Conservation (phyloP, 2,888 invertebrate species). For the Mythimna pallens region DNA sequence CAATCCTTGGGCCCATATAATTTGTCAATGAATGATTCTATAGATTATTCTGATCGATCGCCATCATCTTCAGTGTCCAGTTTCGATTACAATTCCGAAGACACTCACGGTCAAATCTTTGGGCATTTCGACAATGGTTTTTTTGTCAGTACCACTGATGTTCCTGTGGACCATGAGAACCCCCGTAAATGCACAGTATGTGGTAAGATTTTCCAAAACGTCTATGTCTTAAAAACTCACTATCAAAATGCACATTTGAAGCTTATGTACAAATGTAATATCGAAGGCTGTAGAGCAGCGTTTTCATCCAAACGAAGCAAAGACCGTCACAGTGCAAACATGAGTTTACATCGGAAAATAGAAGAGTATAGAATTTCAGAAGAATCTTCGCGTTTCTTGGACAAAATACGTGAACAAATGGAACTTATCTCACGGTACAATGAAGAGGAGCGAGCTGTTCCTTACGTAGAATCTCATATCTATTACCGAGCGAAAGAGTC, state of each 20-base stretch:
- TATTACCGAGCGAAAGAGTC: conserved; percentile 84
- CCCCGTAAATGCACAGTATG: conserved; percentile 97
- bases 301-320: conserved; percentile 98
- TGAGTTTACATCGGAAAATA: conserved; percentile 97
- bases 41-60: conserved; percentile 88
- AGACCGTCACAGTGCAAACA: conserved; percentile 97
- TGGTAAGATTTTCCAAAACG: conserved; percentile 97
- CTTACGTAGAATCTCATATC: conserved; percentile 90
- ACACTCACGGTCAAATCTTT: conserved; percentile 92
- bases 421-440: conserved; percentile 95
- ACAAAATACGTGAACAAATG: conserved; percentile 93
- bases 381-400: conserved; percentile 87
- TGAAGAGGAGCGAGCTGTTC: conserved; percentile 92
- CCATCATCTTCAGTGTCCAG: conserved; percentile 92
- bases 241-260: conserved; percentile 99
- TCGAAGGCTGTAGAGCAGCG: conserved; percentile 98
- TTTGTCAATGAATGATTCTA: conserved; percentile 81
- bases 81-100: conserved; percentile 91
- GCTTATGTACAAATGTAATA: conserved; percentile 98
- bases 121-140: conserved; percentile 94
- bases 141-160: conserved; percentile 94
- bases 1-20: conserved; percentile 80
- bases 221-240: conserved; percentile 98
- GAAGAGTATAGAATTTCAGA: conserved; percentile 86
- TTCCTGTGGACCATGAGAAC: conserved; percentile 97